phyloP scores from a whole-genome alignment of 2,797 vertebrate genomes.

The Ceyx erithaca region DNA sequence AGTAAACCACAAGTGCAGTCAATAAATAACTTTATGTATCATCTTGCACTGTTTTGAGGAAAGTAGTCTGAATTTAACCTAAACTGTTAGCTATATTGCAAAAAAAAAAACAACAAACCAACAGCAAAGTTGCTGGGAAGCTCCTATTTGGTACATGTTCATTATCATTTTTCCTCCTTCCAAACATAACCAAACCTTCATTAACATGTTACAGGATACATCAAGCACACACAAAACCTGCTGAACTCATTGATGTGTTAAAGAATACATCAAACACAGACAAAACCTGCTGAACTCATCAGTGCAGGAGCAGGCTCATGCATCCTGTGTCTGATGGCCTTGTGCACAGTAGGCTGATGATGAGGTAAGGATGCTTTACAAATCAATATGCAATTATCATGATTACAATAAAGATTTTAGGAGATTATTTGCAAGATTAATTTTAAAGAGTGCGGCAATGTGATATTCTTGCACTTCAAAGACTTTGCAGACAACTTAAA shows the following conservation, averaged over 20 bases:
- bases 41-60: background rate
- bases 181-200: background rate
- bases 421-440: background rate
- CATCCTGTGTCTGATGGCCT: background rate
- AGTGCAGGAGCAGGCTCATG: background rate
- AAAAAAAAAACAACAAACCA: background rate
- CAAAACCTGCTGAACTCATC: background rate
- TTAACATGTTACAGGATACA: background rate
- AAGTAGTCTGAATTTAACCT: background rate
- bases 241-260: background rate
- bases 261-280: background rate
- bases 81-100: background rate
- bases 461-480: background rate
- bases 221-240: background rate
- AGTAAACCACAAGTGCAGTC: background rate
- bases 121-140: background rate
- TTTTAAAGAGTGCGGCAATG: slow-evolving; percentile 8
- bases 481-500: background rate
- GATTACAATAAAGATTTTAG: background rate
- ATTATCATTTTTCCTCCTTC: background rate
- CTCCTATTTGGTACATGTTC: background rate
- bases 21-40: background rate
- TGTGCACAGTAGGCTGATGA: background rate
- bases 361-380: background rate
- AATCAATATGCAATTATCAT: background rate